Percentiles rank a stretch among this genome's conserved stretches.
Conservation (phyloP, 35 echinoderm and acorn worm genomes). For the Nesometra sesokonis region DNA sequence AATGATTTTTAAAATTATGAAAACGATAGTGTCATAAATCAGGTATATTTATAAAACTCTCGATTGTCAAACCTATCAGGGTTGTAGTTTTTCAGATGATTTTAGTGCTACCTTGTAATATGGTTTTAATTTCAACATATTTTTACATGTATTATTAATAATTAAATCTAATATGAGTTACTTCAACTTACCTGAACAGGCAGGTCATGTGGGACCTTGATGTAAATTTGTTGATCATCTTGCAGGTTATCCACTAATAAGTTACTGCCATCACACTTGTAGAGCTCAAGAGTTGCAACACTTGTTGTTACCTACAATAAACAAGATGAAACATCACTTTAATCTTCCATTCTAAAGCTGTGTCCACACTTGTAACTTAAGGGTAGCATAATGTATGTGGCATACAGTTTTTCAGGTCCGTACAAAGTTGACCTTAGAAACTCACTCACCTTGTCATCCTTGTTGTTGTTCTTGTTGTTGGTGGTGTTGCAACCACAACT, state of each 20-base stretch:
- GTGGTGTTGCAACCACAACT: too few species aligned
- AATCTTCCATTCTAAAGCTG: not conserved
- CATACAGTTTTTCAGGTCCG: too few species aligned
- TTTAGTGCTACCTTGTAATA: not conserved
- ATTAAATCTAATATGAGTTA: too few species aligned
- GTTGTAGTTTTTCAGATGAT: too few species aligned
- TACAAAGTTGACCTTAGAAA: too few species aligned
- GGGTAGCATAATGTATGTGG: too few species aligned
- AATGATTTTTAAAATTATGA: too few species aligned
- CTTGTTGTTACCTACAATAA: slow-evolving; percentile 49
- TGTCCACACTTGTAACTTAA: too few species aligned
- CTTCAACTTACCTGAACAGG: not conserved
- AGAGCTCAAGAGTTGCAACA: slow-evolving; percentile 54
- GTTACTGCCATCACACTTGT: slow-evolving; percentile 21
- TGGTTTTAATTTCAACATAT: not conserved
- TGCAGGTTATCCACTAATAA: not conserved
- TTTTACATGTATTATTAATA: not conserved
- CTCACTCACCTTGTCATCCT: too few species aligned
- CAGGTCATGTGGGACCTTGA: not conserved
- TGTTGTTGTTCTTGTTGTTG: not conserved
- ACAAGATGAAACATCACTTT: not conserved
- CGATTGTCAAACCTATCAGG: too few species aligned
- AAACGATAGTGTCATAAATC: too few species aligned
- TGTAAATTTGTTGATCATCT: not conserved
- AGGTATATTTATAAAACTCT: too few species aligned